Evolutionary conservation across 2,888 invertebrate species (phyloP), one percentile per base, ranked within the genome.

Genomic region (Harmothoe impar): DNA sequence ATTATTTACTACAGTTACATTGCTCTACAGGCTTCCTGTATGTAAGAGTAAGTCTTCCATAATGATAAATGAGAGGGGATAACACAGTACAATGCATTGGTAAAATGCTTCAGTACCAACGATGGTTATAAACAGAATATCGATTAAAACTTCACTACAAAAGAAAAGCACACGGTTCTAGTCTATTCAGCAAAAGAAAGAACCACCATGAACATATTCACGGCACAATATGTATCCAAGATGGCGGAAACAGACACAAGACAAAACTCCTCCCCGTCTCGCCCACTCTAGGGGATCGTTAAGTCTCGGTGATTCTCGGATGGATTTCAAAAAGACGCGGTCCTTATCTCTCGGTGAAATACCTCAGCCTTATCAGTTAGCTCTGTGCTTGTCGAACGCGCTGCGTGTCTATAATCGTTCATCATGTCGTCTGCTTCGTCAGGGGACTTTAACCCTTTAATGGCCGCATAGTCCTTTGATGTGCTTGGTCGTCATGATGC

Each of bases 351-450:
- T 54, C 20, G 29, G 17, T n/a, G 5, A 54, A 52, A 86, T 29
- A 7, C 54, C 86, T 25, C 86, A 7, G 23, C 56, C 86, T 86
- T 86, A 86, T 86, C 86, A 54, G 54, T 25, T n/a, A 7, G 52
- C 12, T 56, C 3, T 29, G 86, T 25, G 86, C 52, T 43, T 86
- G 86, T 56, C 56, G 25, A 17, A 12, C 29, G 23, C 52, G n/a
- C 29, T 20, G 31, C 23, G 86, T 29, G 86, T 54, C 84, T 54
- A 86, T 86, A 29, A 86, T 86, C 86, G 86, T 86, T 54, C 25
- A 86, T 86, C 86, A 86, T 86, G 56, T 81, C 81, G 20, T 25
- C 35, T 20, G 23, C 35, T 23, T 17, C 43, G 81, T 43, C 81
- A 33, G 86, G 86, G 86, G 84, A 84, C 35, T 35, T 31, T 25